Evolutionary conservation across 2,797 vertebrate species (phyloP).

Genomic region (Rallus crepitans): DNA sequence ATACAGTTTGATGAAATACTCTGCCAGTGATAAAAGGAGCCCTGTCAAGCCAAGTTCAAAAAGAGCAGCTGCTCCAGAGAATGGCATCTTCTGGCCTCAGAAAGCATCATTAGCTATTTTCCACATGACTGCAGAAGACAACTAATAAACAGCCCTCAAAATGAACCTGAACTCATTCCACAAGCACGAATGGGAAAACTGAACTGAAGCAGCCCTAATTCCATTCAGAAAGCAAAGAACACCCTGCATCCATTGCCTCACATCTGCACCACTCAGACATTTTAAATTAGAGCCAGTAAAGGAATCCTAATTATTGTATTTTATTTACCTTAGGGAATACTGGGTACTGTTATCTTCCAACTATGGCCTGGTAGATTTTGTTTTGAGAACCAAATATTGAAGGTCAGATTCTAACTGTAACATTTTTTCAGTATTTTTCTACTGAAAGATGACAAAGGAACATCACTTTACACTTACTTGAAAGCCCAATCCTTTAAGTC

Average conservation of each 20-base stretch:
- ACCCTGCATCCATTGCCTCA: neutral
- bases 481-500: neutral
- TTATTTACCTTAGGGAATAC: neutral
- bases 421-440: neutral
- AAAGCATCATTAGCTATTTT: neutral
- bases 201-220: neutral
- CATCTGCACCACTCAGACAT: neutral
- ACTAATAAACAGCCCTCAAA: neutral
- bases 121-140: neutral
- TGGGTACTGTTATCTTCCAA: neutral
- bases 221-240: neutral
- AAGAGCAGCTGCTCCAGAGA: conserved; percentile 21
- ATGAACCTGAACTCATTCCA: neutral
- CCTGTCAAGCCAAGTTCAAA: conserved; percentile 15
- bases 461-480: neutral
- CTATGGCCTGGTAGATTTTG: neutral
- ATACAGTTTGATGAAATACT: neutral
- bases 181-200: neutral
- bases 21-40: conserved; percentile 18
- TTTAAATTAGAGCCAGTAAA: neutral
- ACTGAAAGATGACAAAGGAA: neutral
- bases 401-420: neutral
- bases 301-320: neutral
- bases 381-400: neutral
- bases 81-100: conserved; percentile 1